These are phyloP conservation scores for Trachymyrmex cornetzi DNA, from an alignment of 1,140 invertebrate genomes.

Conservation along the genomic window DNA sequence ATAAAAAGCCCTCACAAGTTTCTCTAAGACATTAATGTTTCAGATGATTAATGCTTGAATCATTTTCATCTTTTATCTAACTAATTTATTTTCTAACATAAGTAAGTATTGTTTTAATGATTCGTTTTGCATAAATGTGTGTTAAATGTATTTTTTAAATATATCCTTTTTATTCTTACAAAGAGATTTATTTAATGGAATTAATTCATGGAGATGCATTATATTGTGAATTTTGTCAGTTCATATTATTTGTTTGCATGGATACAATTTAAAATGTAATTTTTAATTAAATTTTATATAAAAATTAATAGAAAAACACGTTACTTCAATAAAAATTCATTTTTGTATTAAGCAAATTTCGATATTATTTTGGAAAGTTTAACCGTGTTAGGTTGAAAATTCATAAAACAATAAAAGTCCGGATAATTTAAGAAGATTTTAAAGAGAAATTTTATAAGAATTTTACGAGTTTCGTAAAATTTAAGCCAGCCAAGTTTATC, in stretches of 20 bases:
- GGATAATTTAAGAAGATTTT: not conserved
- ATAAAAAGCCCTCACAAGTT: conserved; percentile 1
- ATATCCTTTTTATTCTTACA: not conserved
- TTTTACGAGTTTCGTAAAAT: conserved; percentile 30
- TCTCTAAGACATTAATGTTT: conserved; percentile 19
- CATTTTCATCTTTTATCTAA: not conserved
- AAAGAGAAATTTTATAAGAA: not conserved
- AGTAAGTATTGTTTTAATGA: not conserved
- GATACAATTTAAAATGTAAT: conserved; percentile 6
- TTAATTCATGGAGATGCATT: not conserved
- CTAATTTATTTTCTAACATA: not conserved
- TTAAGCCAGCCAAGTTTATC: not conserved
- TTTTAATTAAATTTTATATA: conserved; percentile 24
- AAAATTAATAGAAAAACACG: not conserved
- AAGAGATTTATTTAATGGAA: conserved; percentile 10
- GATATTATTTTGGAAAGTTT: conserved; percentile 9
- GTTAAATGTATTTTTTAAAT: not conserved
- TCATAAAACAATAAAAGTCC: conserved; percentile 18
- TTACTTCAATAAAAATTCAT: not conserved
- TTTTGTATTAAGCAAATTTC: not conserved
- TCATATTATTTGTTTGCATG: not conserved
- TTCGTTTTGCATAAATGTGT: not conserved
- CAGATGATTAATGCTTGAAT: conserved; percentile 29
- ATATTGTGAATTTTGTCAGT: not conserved
- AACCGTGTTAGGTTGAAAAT: conserved; percentile 6